Evolutionary conservation across 2,888 invertebrate species (phyloP), one percentile per base, ranked within the genome.

Genomic region (Tubulanus polymorphus): DNA sequence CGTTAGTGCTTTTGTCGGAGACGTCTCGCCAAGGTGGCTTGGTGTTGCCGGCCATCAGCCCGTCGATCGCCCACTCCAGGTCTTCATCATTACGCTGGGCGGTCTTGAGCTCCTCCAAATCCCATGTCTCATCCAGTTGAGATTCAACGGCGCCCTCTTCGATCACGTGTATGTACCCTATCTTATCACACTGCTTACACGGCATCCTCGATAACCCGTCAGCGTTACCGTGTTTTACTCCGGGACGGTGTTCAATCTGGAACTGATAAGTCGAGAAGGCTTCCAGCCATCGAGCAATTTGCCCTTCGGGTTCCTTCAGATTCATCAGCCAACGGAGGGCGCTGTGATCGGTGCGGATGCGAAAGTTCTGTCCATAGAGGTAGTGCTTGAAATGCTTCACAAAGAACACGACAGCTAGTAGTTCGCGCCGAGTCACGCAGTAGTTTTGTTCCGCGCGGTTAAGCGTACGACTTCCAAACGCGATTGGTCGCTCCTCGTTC

Each of bases 251-350:
- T 48, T 61, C 60, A 27, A 60, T 51, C 3, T 30, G 25, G 47
- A 64, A 64, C 23, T 60, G 45, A 48, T 47, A 63, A 3, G 37
- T 18, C 0, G 60, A 57, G 15, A 63, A 48, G 15, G 56, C 47
- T 27, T 60, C 60, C 8, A 58, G 50, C 62, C 60, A 62, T 3
- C 62, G 18, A 8, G 62, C 60, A 10, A 61, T 47, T 48, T 55
- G 41, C 6, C 53, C 53, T 28, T 56, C 55, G 18, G 60, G 60
- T 12, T 63, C 63, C 23, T 61, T 59, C 26, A 61, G 10, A 18
- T 48, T 54, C 45, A 59, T 61, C 5, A 63, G 45, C 59, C 59
- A 63, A 2, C 48, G 41, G 3, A 60, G 41, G 1, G 58, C 56
- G 2, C 54, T 25, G 32, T 59, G 60, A 46, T 61, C 58, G 8